A percentile compares a stretch with the other conserved stretches of the same genome.
Evolutionary conservation across 2,888 invertebrate genomes (phyloP).

Genomic region (Gonocerus acuteangulatus): DNA sequence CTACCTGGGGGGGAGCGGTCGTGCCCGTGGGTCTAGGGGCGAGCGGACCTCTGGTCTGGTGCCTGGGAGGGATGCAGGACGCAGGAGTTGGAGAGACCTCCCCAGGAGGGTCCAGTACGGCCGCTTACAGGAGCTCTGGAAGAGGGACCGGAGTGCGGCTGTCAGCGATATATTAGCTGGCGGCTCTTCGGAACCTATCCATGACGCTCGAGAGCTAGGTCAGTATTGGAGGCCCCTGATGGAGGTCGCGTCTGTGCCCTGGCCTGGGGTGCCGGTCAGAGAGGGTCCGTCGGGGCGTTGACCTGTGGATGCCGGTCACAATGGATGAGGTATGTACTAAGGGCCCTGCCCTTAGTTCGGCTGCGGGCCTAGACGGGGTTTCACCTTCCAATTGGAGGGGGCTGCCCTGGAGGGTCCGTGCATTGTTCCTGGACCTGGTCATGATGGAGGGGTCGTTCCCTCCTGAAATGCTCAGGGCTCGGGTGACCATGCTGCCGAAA

Average conservation of each 20-base stretch:
- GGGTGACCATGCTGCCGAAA: conserved; percentile 12
- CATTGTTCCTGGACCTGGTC: conserved; percentile 23
- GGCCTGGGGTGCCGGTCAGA: neutral
- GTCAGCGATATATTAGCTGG: neutral
- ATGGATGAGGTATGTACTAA: neutral
- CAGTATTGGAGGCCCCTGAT: neutral
- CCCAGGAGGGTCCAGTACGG: neutral
- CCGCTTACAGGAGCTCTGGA: neutral
- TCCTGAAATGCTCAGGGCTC: neutral
- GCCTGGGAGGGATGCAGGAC: neutral
- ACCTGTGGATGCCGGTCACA: neutral
- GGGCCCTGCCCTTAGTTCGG: neutral
- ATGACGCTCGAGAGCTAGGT: neutral
- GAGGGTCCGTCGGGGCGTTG: neutral
- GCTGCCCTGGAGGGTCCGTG: neutral
- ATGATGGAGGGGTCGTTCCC: conserved; percentile 6
- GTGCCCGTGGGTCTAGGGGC: neutral
- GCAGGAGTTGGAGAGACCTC: neutral
- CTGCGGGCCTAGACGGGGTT: neutral
- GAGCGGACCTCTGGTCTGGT: no score
- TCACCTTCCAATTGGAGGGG: neutral
- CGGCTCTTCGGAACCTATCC: neutral
- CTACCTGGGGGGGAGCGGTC: neutral
- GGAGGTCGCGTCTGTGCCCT: neutral
- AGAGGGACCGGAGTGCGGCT: neutral